Percentiles rank a stretch among this genome's conserved stretches.
Evolutionary conservation across 2,888 invertebrate species (phyloP).

Genomic region (Sicus ferrugineus): DNA sequence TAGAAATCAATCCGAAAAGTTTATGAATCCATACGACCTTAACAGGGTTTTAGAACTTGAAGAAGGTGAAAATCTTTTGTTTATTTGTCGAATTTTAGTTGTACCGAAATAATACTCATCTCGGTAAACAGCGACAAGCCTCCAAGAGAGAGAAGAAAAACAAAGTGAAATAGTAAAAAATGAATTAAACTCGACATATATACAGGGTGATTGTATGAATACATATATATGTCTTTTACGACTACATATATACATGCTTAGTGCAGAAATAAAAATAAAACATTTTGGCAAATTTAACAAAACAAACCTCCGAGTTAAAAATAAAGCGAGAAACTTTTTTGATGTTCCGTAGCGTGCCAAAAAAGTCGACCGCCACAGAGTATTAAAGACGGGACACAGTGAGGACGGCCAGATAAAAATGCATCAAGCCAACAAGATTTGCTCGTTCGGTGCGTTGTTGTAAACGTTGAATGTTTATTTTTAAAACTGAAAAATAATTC

Average conservation of each 20-base stretch:
- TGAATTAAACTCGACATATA: neutral
- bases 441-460: too few relatives aligned
- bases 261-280: neutral
- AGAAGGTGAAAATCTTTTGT: too few relatives aligned
- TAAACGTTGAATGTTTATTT: too few relatives aligned
- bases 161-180: neutral
- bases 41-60: too few relatives aligned
- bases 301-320: conserved; percentile 3
- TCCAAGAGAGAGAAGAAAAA: neutral
- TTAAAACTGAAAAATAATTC: too few relatives aligned
- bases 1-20: too few relatives aligned
- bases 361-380: neutral
- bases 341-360: conserved; percentile 6
- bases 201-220: neutral
- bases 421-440: too few relatives aligned
- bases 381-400: neutral
- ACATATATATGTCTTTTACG: neutral
- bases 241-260: neutral
- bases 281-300: neutral
- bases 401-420: too few relatives aligned
- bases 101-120: too few relatives aligned
- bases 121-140: neutral
- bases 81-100: too few relatives aligned
- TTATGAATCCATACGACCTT: too few relatives aligned
- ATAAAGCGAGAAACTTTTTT: neutral